Evolutionary conservation across 2,888 invertebrate genomes (phyloP), one percentile per base, ranked within the genome.

Genomic region (Drosophila koepferae): DNA sequence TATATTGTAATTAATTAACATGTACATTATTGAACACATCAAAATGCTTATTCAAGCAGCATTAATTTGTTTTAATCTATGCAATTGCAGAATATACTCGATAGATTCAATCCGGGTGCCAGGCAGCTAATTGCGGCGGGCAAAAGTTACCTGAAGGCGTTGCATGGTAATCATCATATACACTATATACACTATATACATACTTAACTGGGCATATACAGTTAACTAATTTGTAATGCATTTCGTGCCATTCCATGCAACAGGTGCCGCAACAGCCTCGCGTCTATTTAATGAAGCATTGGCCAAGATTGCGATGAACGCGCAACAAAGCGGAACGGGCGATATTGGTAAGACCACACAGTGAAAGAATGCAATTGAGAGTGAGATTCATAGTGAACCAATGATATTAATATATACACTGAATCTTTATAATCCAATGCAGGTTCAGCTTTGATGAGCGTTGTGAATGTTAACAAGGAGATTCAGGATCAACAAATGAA

Each of bases 401-500:
- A 63, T 23, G 55, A 6, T 66, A 34, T 20, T 28, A 28, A n/a
- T 18, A 41, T 14, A 34, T 28, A 41, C 31, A 43, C 41, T 43
- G n/a, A 6, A 61, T 18, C 34, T 46, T 7, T 46, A 9, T 34
- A 59, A 72, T 16, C 12, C 5, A 49, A 49, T 78, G 40, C 95
- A 98, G 98, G 98, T 91, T 96, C 97, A 64, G 97, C 98, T 63
- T 94, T 98, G 79, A 96, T 97, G 96, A 97, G 97, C 94, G 97
- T 98, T 86, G 98, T 98, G 55, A 98, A 97, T 92, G 97, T 98
- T 31, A 97, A 98, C 94, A 97, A 97, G 92, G 98, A 98, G 93
- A 98, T 98, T 80, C 98, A 98, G 94, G 97, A 97, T 82, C 98
- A 98, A 93, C 98, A 98, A 94, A 97, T 98, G 96, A 98, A 97